These are phyloP conservation scores for Dysidea cf. avara DNA, from an alignment of 37 sponge, comb jelly and placozoan genomes.

Conservation along the genomic window DNA sequence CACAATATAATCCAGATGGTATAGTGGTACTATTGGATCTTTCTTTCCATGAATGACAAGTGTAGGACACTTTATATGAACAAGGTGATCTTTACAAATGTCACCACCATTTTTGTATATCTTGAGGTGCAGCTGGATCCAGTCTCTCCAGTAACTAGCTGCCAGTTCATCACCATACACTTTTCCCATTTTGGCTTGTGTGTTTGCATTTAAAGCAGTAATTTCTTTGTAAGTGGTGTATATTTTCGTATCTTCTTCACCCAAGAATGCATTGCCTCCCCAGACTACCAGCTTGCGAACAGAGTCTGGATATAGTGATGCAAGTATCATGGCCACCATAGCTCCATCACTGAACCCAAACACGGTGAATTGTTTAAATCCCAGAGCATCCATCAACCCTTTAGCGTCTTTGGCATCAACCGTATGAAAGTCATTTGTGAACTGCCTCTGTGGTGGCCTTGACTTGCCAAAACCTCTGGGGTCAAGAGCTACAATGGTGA, in stretches of 20 bases:
- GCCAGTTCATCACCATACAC: slow-evolving; percentile 60
- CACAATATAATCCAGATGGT: slow-evolving; percentile 45
- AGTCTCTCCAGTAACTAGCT: slow-evolving; percentile 52
- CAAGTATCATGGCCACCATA: slow-evolving; percentile 40
- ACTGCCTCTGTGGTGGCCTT: slow-evolving; percentile 38
- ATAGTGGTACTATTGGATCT: slow-evolving; percentile 42
- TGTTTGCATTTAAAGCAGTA: slow-evolving; percentile 35
- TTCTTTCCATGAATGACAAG: slow-evolving; percentile 70
- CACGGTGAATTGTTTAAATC: slow-evolving; percentile 47
- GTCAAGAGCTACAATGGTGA: slow-evolving; percentile 39
- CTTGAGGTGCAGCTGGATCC: slow-evolving; percentile 34
- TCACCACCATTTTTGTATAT: slow-evolving; percentile 29
- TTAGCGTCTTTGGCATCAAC: slow-evolving; percentile 54
- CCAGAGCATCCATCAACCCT: slow-evolving; percentile 48
- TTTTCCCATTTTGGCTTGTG: slow-evolving; percentile 16
- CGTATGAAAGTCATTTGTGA: not conserved
- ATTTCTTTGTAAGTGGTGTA: slow-evolving; percentile 48
- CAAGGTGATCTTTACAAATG: slow-evolving; percentile 37
- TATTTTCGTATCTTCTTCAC: slow-evolving; percentile 47
- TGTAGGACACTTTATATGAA: slow-evolving; percentile 50
- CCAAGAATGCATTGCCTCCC: slow-evolving; percentile 65
- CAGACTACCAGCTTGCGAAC: slow-evolving; percentile 64
- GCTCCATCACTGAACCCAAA: slow-evolving; percentile 85
- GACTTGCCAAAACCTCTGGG: slow-evolving; percentile 55
- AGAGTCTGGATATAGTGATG: slow-evolving; percentile 33